These are phyloP conservation scores for Trichopria drosophilae DNA, from an alignment of 2,888 invertebrate genomes.

Conservation along the genomic window DNA sequence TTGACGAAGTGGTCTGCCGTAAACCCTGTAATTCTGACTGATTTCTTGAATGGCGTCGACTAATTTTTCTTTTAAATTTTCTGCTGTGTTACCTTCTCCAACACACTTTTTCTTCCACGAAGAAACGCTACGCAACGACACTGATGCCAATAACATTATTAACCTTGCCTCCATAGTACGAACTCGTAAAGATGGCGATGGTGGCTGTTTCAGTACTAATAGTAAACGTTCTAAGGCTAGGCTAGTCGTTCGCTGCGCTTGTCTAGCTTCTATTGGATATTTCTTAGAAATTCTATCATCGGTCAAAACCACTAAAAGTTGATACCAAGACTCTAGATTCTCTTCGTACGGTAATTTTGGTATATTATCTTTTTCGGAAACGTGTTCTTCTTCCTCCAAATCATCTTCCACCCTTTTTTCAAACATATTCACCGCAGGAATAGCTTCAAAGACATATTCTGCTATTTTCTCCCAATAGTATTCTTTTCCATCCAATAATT, in stretches of 20 bases:
- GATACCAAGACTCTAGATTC: constrained; percentile 55
- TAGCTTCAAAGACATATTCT: constrained; percentile 44
- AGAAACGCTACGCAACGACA: constrained; percentile 50
- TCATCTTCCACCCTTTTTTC: not conserved
- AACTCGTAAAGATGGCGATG: constrained; percentile 20
- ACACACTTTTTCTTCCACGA: constrained; percentile 50
- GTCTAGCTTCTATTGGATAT: constrained; percentile 41
- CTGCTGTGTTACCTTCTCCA: constrained; percentile 36
- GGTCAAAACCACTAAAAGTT: constrained; percentile 53
- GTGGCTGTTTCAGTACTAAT: constrained; percentile 43
- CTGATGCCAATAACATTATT: constrained; percentile 49
- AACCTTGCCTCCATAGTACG: constrained; percentile 44
- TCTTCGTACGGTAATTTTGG: constrained; percentile 48
- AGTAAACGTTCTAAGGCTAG: constrained; percentile 48
- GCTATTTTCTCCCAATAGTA: constrained; percentile 48
- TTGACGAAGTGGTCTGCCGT: constrained; percentile 49
- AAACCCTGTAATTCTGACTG: constrained; percentile 47
- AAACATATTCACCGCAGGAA: constrained; percentile 23
- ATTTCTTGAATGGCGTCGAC: constrained; percentile 51
- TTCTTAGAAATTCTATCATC: constrained; percentile 47
- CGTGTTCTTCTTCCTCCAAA: not conserved
- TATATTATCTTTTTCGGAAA: constrained; percentile 33
- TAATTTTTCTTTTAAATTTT: constrained; percentile 42
- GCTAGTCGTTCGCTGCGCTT: constrained; percentile 46
- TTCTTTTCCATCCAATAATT: constrained; percentile 47